These are phyloP conservation scores for Mizuhopecten yessoensis DNA, from an alignment of 1,140 invertebrate genomes.

Conservation along the genomic window DNA sequence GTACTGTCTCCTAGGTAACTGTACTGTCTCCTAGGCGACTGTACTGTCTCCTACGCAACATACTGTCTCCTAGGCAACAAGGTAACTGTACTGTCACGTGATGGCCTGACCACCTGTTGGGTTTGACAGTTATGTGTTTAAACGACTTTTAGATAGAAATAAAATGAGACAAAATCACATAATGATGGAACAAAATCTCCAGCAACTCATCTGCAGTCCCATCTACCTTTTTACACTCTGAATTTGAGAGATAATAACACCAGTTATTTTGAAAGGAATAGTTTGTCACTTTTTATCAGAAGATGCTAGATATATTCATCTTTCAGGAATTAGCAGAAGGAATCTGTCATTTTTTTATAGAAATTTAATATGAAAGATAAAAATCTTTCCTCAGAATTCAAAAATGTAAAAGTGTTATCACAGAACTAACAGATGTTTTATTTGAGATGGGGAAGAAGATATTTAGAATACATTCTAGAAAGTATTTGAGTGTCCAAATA, in stretches of 20 bases:
- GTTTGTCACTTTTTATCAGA: neutral
- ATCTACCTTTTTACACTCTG: neutral
- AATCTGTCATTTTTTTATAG: neutral
- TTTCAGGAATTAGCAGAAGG: neutral
- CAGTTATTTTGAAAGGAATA: neutral
- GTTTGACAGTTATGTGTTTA: too few species aligned
- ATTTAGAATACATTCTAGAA: neutral
- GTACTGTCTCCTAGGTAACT: too few species aligned
- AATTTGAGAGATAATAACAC: neutral
- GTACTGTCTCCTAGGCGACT: too few species aligned
- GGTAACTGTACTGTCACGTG: too few species aligned
- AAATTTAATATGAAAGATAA: neutral
- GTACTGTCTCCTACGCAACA: too few species aligned
- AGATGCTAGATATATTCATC: neutral
- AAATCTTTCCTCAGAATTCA: neutral
- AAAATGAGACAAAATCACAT: too few species aligned
- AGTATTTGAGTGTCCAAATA: neutral
- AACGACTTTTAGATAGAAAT: too few species aligned
- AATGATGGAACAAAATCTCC: too few species aligned
- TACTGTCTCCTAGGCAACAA: too few species aligned
- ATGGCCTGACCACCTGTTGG: too few species aligned
- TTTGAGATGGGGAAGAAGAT: neutral
- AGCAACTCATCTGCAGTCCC: too few species aligned
- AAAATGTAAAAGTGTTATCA: neutral
- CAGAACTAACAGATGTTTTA: neutral